Conservation (phyloP, 1,140 invertebrate genomes). For the Euwallacea fornicatus region DNA sequence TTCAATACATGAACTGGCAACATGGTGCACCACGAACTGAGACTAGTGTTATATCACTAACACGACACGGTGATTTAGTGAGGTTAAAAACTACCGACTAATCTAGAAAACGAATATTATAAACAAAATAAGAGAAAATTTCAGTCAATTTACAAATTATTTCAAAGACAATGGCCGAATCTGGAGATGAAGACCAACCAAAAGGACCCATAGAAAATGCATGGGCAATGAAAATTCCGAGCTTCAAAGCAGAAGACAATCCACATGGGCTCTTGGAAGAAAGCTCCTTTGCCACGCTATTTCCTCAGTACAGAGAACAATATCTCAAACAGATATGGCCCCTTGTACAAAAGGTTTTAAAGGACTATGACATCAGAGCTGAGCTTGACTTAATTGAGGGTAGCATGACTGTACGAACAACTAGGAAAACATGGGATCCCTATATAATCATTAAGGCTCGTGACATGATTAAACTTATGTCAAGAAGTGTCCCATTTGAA, state of each 20-base stretch:
- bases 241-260: slow-evolving; percentile 90
- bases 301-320: slow-evolving; percentile 90
- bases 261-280: slow-evolving; percentile 74
- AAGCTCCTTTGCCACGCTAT: slow-evolving; percentile 71
- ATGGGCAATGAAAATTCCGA: slow-evolving; percentile 86
- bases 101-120: no score
- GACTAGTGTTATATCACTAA: no score
- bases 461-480: slow-evolving; percentile 94
- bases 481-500: slow-evolving; percentile 95
- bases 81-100: no score
- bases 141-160: no score
- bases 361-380: slow-evolving; percentile 78
- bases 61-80: no score
- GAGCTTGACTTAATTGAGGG: slow-evolving; percentile 96
- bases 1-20: no score
- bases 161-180: neutral
- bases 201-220: slow-evolving; percentile 75
- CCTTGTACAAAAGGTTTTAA: slow-evolving; percentile 83
- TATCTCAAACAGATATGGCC: slow-evolving; percentile 97
- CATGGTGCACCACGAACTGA: no score
- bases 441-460: slow-evolving; percentile 96
- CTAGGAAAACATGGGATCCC: slow-evolving; percentile 98
- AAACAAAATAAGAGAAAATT: no score
- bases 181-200: slow-evolving; percentile 45
- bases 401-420: slow-evolving; percentile 90